Conservation (phyloP, 2,888 invertebrate species). For the Pristionchus fissidentatus region DNA sequence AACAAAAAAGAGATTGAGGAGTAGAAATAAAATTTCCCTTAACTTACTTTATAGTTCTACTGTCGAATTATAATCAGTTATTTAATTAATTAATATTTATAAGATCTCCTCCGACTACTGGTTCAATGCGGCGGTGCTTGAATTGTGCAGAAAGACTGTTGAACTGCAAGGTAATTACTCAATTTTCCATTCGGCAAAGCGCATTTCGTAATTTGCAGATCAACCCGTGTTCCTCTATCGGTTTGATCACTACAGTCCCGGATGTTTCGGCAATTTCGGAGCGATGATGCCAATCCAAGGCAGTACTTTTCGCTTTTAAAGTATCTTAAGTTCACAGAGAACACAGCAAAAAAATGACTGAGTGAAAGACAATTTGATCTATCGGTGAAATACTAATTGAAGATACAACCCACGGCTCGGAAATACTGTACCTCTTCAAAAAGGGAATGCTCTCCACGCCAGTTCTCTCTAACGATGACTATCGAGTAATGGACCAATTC, state of each 20-base stretch:
- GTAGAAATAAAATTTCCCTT: too few relatives aligned
- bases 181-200: too few relatives aligned
- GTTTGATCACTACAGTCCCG: slow-evolving; percentile 63
- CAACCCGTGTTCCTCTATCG: slow-evolving; percentile 64
- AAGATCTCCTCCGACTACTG: slow-evolving; percentile 12
- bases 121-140: background rate
- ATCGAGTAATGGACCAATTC: background rate
- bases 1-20: too few relatives aligned
- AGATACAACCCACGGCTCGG: slow-evolving; percentile 22
- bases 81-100: background rate
- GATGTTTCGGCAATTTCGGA: slow-evolving; percentile 62
- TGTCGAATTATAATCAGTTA: background rate
- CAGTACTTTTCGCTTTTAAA: background rate
- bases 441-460: background rate
- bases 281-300: slow-evolving; percentile 60
- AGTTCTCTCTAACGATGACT: background rate
- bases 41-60: too few relatives aligned
- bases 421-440: slow-evolving; percentile 18
- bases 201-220: too few relatives aligned
- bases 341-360: background rate
- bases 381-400: background rate
- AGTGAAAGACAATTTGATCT: background rate
- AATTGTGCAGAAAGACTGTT: slow-evolving; percentile 7
- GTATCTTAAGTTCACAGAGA: background rate
- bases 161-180: background rate